phyloP scores from a whole-genome alignment of 2,888 invertebrate genomes.

The Bedellia somnulentella region DNA sequence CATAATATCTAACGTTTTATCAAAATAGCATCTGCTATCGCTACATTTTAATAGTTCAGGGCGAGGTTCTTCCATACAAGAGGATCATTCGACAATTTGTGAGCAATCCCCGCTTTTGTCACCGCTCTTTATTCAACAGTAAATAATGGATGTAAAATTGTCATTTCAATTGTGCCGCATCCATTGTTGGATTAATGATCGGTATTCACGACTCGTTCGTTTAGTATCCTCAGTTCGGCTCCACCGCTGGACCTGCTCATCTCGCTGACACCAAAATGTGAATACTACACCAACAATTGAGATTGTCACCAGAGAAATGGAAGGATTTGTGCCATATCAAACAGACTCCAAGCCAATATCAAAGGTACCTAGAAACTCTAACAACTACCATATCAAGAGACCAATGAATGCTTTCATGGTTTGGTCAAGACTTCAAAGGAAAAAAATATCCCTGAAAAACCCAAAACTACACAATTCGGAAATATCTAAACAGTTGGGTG shows the following conservation, averaged over 20 bases:
- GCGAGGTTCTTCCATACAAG: conserved; percentile 45
- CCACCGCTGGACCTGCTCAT: conserved; percentile 22
- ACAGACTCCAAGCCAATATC: no score
- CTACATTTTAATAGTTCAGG: conserved; percentile 38
- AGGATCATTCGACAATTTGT: conserved; percentile 61
- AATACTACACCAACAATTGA: conserved; percentile 2
- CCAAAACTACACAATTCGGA: conserved; percentile 78
- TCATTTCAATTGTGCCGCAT: conserved; percentile 44
- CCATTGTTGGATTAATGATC: conserved; percentile 54
- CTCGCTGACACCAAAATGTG: no score
- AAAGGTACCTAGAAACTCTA: conserved; percentile 65
- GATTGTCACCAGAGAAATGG: conserved; percentile 3
- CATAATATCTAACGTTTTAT: no score
- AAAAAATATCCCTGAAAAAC: conserved; percentile 81
- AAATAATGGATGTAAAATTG: conserved; percentile 60
- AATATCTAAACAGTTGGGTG: conserved; percentile 80
- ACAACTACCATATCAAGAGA: conserved; percentile 79
- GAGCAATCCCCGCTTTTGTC: conserved; percentile 61
- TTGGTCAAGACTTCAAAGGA: conserved; percentile 87
- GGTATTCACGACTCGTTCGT: conserved; percentile 42
- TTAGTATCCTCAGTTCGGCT: conserved; percentile 40
- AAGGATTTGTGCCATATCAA: no score
- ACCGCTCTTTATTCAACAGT: conserved; percentile 57
- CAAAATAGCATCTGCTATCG: no score
- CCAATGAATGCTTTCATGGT: conserved; percentile 99